phyloP scores from a whole-genome alignment of 2,888 invertebrate genomes.

The Rhagophthalmus giganteus region DNA sequence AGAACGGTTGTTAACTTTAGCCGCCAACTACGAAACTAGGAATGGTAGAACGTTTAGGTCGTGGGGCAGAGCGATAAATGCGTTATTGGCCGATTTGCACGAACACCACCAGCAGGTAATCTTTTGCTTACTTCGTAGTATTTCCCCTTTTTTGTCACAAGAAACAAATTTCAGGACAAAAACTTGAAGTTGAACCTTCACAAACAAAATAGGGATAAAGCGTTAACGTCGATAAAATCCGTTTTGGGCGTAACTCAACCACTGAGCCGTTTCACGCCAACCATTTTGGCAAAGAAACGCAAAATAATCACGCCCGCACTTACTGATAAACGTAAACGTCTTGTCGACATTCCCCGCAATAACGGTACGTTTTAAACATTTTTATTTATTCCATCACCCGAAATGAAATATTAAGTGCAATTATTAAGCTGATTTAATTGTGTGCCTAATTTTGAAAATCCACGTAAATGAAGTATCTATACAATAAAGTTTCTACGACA shows the following conservation, averaged over 20 bases:
- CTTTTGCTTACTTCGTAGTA: not conserved
- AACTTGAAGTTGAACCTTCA: conserved; percentile 60
- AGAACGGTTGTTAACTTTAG: conserved; percentile 62
- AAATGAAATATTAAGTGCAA: too few relatives aligned
- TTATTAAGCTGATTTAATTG: too few relatives aligned
- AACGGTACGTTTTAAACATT: too few relatives aligned
- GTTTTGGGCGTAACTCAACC: too few relatives aligned
- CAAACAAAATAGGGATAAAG: conserved; percentile 52
- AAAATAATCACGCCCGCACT: conserved; percentile 10
- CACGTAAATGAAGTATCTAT: too few relatives aligned
- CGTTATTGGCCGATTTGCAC: conserved; percentile 66
- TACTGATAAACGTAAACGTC: not conserved
- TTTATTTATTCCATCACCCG: too few relatives aligned
- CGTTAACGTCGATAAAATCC: conserved; percentile 10
- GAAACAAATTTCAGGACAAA: conserved; percentile 52
- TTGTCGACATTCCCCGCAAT: too few relatives aligned
- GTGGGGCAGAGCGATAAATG: conserved; percentile 65
- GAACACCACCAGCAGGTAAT: conserved; percentile 62
- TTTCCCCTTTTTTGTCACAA: not conserved
- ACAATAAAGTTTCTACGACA: too few relatives aligned
- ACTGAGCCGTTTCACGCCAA: too few relatives aligned
- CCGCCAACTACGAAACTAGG: conserved; percentile 59
- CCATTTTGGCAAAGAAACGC: conserved; percentile 3
- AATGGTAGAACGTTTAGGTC: conserved; percentile 63
- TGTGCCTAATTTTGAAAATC: too few relatives aligned